Base-by-base conservation (phyloP, 2,797 vertebrate species). In the Molossus molossus region DNA sequence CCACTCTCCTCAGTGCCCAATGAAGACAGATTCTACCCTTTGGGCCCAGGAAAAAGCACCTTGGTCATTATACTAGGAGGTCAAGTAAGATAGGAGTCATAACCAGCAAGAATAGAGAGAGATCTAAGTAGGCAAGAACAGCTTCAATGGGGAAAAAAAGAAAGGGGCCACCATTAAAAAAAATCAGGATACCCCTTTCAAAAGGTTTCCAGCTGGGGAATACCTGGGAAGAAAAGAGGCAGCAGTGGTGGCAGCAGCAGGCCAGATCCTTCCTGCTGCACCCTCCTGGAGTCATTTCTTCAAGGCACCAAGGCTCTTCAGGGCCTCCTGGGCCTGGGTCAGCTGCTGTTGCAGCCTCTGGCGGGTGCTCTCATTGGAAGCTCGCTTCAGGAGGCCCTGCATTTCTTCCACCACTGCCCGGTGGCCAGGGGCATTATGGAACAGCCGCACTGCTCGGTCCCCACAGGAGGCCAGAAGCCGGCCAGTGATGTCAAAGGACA, bases 311-410 rank as follows among this genome's bases (percentile, higher is more conserved):
- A 99, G 98, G 3, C 97, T 96, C 29, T 99, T 98, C 98, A 99
- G 98, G 0, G 99, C 97, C 1, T 96, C 98, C 97, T 99, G 99
- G 55, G 99, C 99, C 33, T 99, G 98, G 25, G 55, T 91, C 81
- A 99, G 99, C 98, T 99, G 99, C 97, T 99, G 99, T 97, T 99
- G 99, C 95, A 99, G 98, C 98, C 99, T 98, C 98, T 99, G 99
- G 53, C 98, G 99, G 6, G 99, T 99, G 85, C 98, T 99, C 70
- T 99, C 99, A 0, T 98, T 99, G 53, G 98, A 98, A 4, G 99
- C 98, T 91, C 98, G 99, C 97, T 98, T 99, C 96, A 99, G 98
- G 98, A 99, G 98, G 62, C 98, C 97, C 97, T 99, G 98, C 99
- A 99, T 99, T 97, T 99, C 99, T 79, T 98, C 98, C 93, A 99